Evolutionary conservation across 2,113 vertebrate species (phyloP), one percentile per base, ranked within the genome.

Genomic region (Ornithorhynchus anatinus): DNA sequence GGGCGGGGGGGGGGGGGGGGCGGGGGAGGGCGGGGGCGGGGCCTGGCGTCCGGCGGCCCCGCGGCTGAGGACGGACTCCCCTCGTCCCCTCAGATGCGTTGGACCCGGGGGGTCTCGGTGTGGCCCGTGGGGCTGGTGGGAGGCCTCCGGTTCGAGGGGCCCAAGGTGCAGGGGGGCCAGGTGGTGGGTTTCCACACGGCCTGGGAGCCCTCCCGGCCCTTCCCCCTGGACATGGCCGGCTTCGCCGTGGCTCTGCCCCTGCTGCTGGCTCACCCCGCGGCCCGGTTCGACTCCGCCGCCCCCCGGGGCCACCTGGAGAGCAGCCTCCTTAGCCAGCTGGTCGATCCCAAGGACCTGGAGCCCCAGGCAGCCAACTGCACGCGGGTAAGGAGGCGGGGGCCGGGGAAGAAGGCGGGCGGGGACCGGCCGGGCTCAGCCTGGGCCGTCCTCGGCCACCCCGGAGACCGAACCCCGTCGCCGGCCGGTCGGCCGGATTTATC

Each of bases 101-200:
- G 85, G 81, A 97, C 96, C 12, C 87, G 88, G 45, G 91, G 90
- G 7, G 95, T 97, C 13, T 96, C 96, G 0, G 96, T 97, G 48
- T 97, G 96, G 96, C 96, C 96, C 0, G 96, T 97, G 64, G 96
- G 96, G 23, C 90, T 97, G 39, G 96, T 97, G 31, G 96, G 96
- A 1, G 96, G 94, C 53, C 94, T 97, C 91, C 93, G 94, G 17
- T 97, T 94, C 10, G 96, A 97, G 89, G 88, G 94, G 20, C 96
- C 96, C 2, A 92, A 92, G 39, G 94, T 97, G 37, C 94, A 96
- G 76, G 90, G 89, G 51, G 94, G 95, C 59, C 94, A 87, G 72
- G 96, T 97, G 2, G 87, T 95, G n/a, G 94, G 95, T 23, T 97
- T 97, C 81, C 95, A 97, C 71, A 96, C 96, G 0, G 96, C 95